Evolutionary conservation across 1,140 invertebrate genomes (phyloP).

Genomic region (Musca vetustissima): DNA sequence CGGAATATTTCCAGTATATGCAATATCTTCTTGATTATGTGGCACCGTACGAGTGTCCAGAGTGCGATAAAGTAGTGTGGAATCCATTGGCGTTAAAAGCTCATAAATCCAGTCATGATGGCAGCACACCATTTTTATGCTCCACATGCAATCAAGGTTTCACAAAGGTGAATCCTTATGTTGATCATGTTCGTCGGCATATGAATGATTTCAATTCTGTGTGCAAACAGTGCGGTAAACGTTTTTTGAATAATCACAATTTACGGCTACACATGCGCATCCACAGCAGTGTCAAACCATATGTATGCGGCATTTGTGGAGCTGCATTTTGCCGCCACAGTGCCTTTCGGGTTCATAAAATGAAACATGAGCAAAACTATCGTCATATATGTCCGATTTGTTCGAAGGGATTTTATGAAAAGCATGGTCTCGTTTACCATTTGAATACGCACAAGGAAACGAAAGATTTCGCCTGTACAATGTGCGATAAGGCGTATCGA

Average conservation of each 20-base stretch:
- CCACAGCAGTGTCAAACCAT: slow-evolving; percentile 37
- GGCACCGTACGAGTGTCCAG: background rate
- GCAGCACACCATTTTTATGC: background rate
- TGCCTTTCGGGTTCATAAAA: too few relatives aligned
- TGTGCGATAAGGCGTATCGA: too few relatives aligned
- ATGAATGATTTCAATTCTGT: slow-evolving; percentile 40
- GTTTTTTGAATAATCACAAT: slow-evolving; percentile 46
- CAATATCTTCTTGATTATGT: slow-evolving; percentile 1
- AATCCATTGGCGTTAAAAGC: background rate
- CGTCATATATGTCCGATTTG: too few relatives aligned
- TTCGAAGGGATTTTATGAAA: too few relatives aligned
- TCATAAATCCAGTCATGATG: background rate
- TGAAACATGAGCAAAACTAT: too few relatives aligned
- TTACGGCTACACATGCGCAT: slow-evolving; percentile 29
- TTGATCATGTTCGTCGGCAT: slow-evolving; percentile 41
- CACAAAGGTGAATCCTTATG: background rate
- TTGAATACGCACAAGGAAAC: too few relatives aligned
- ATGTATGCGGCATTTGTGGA: too few relatives aligned
- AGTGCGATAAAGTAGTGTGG: background rate
- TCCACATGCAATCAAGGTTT: background rate
- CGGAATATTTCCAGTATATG: background rate
- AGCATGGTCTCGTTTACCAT: too few relatives aligned
- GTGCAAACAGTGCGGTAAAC: slow-evolving; percentile 45
- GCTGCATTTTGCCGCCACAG: too few relatives aligned
- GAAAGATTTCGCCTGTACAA: too few relatives aligned